Percentiles rank a stretch among this genome's conserved stretches.
phyloP scores from a whole-genome alignment of 92 coral and sea anemone genomes.

The Isaurus tuberculatus region DNA sequence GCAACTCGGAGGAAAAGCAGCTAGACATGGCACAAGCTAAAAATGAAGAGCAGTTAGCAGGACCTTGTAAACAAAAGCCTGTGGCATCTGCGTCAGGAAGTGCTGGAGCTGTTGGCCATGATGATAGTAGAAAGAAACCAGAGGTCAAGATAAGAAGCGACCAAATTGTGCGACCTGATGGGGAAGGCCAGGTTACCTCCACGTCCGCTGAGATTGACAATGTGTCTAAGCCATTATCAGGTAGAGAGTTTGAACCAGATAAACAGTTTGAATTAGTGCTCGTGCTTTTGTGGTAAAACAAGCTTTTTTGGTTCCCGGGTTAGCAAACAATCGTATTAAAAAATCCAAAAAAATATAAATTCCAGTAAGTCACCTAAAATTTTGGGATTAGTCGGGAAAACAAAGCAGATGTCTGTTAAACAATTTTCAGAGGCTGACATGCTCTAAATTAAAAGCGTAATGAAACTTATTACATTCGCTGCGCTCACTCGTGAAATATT shows the following conservation, averaged over 20 bases:
- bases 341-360: too few relatives aligned
- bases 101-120: background rate
- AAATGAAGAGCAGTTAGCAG: background rate
- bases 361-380: too few relatives aligned
- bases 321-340: too few relatives aligned
- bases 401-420: too few relatives aligned
- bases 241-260: background rate
- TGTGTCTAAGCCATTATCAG: background rate
- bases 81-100: slow-evolving; percentile 1
- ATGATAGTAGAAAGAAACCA: background rate
- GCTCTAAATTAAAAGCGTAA: too few relatives aligned
- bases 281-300: too few relatives aligned
- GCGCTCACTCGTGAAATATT: too few relatives aligned
- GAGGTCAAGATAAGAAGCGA: background rate
- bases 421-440: too few relatives aligned
- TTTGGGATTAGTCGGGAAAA: too few relatives aligned
- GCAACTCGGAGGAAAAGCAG: background rate
- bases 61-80: background rate
- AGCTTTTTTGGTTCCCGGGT: too few relatives aligned
- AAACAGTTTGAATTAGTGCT: too few relatives aligned
- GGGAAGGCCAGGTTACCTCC: slow-evolving; percentile 15
- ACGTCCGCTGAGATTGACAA: background rate
- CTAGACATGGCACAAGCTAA: background rate
- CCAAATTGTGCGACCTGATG: background rate
- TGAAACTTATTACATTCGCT: too few relatives aligned